phyloP scores from a whole-genome alignment of 2,797 vertebrate genomes.

The Syncerus caffer region DNA sequence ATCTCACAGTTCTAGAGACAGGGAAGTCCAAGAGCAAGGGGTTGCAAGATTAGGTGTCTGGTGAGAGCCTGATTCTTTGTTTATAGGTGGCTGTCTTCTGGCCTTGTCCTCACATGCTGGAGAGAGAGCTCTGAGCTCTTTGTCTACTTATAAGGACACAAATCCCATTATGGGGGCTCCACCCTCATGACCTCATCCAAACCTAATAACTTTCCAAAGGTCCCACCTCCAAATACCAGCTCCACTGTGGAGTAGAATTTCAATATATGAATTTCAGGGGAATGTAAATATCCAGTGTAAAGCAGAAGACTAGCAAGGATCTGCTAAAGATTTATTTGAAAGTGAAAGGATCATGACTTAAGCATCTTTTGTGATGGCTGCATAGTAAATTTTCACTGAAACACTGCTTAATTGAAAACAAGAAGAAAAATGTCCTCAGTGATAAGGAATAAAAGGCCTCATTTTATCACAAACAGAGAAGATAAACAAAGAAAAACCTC shows the following conservation, averaged over 20 bases:
- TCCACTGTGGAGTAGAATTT: background rate
- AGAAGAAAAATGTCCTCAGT: background rate
- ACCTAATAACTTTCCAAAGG: background rate
- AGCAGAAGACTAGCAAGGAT: background rate
- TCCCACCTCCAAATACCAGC: background rate
- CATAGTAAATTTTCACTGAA: background rate
- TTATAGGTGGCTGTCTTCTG: background rate
- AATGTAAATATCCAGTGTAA: background rate
- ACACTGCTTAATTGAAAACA: background rate
- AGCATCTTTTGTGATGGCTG: background rate
- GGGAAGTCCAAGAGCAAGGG: background rate
- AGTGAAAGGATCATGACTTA: background rate
- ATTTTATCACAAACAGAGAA: background rate
- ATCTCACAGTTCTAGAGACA: background rate
- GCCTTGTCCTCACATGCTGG: background rate
- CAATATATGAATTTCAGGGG: background rate
- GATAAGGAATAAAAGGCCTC: background rate
- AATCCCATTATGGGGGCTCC: background rate
- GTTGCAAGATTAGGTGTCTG: background rate
- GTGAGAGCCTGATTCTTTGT: background rate
- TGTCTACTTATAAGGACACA: background rate
- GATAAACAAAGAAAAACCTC: background rate
- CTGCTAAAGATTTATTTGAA: background rate
- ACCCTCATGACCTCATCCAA: background rate
- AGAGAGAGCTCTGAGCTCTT: background rate